Conservation (phyloP, 2,888 invertebrate species). For the Polylopha cassiicola region DNA sequence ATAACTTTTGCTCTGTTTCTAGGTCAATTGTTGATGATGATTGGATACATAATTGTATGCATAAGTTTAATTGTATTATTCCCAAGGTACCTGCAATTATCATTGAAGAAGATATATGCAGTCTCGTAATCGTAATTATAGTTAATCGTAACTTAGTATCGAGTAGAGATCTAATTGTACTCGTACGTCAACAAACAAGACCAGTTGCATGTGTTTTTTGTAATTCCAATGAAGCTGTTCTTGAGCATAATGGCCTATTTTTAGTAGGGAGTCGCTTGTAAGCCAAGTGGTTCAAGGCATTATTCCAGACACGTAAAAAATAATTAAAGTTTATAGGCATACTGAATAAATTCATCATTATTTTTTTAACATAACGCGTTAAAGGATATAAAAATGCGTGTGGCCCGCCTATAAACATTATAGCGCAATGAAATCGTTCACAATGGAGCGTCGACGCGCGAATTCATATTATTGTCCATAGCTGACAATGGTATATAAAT, state of each 20-base stretch:
- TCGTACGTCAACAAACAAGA: conserved; percentile 5
- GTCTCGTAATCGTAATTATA: conserved; percentile 6
- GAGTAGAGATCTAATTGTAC: conserved; percentile 14
- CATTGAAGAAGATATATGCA: neutral
- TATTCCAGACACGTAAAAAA: conserved; percentile 21
- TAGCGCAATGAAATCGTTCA: conserved; percentile 35
- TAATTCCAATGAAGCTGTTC: conserved; percentile 15
- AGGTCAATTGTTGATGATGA: no score
- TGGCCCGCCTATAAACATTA: conserved; percentile 32
- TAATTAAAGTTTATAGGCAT: conserved; percentile 19
- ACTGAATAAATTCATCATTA: neutral
- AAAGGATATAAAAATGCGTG: conserved; percentile 24
- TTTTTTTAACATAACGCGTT: conserved; percentile 6
- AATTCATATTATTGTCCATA: conserved; percentile 28
- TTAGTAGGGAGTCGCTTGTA: conserved; percentile 9
- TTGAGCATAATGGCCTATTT: conserved; percentile 20
- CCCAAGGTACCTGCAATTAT: no score
- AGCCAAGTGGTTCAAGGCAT: conserved; percentile 12
- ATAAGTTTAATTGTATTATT: no score
- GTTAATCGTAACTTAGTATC: neutral
- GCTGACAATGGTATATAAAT: conserved; percentile 16
- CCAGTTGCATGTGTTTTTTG: conserved; percentile 13
- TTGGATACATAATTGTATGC: no score
- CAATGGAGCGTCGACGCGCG: conserved; percentile 45
- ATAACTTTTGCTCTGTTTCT: no score